These are phyloP conservation scores for Gortyna flavago DNA, from an alignment of 2,888 invertebrate species.

Conservation along the genomic window DNA sequence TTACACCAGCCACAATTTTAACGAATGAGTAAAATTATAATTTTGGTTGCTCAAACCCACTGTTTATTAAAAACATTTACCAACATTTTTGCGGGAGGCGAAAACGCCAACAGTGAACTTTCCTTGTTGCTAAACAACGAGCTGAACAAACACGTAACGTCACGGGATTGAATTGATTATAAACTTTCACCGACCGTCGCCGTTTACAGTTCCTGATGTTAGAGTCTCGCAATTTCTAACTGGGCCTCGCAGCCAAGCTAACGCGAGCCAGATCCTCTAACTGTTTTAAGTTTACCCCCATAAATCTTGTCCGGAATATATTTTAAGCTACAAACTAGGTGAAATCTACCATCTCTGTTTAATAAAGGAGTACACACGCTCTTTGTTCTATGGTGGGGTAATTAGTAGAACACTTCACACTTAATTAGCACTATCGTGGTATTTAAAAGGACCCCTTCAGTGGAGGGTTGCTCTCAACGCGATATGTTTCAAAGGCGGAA, in stretches of 20 bases:
- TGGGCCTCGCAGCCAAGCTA: conserved; percentile 49
- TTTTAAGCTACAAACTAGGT: conserved; percentile 67
- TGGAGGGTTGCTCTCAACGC: conserved; percentile 51
- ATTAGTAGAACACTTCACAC: conserved; percentile 79
- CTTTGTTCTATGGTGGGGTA: conserved; percentile 74
- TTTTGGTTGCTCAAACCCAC: conserved; percentile 63
- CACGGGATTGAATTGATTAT: conserved; percentile 80
- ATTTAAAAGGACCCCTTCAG: conserved; percentile 73
- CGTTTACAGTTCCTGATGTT: conserved; percentile 54
- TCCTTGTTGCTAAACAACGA: conserved; percentile 77
- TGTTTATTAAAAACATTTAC: conserved; percentile 73
- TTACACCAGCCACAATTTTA: conserved; percentile 54
- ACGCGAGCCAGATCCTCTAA: conserved; percentile 49
- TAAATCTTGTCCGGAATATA: conserved; percentile 65
- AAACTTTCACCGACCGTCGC: conserved; percentile 72
- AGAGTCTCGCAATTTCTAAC: conserved; percentile 47
- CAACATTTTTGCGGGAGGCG: conserved; percentile 57
- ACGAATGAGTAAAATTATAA: conserved; percentile 71
- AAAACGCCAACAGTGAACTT: conserved; percentile 69
- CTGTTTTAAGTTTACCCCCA: conserved; percentile 55
- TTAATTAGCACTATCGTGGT: conserved; percentile 77
- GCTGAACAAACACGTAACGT: conserved; percentile 73
- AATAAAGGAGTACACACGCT: conserved; percentile 71
- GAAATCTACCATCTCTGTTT: conserved; percentile 70
- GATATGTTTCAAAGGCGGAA: conserved; percentile 68